Evolutionary conservation across 2,113 vertebrate genomes (phyloP), one percentile per base, ranked within the genome.

Genomic region (Erythrolamprus reginae): DNA sequence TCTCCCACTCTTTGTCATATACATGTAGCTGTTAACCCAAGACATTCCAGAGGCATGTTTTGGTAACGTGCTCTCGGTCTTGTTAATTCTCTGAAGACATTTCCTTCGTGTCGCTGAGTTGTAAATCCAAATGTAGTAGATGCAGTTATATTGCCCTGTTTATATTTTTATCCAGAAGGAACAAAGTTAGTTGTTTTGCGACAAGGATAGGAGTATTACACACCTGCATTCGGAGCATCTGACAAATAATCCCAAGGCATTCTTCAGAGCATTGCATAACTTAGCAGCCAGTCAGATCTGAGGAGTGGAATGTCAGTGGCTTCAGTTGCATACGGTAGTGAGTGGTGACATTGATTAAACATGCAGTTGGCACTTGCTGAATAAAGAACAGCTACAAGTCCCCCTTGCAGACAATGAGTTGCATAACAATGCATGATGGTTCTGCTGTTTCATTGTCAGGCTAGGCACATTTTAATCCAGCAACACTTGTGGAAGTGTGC

Each of bases 211-310:
- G 8, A 90, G 90, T 51, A 90, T 92, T 95, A 92, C 94, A 94
- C 95, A 94, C 95, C 94, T 96, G 94, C 95, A 48, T 94, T 94
- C 94, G 94, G 93, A 95, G 95, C 94, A 94, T 94, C 94, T 92
- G 93, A 94, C 86, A 95, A 95, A 95, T 93, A 95, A 94, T 95
- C 95, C 94, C 96, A 92, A 94, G 95, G 92, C 97, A 96, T 93
- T 95, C 91, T 96, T 96, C 92, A 17, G 96, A 96, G 96, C 96
- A 94, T 97, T 97, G 97, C 97, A 97, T 98, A 97, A 97, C 95
- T 97, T 94, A 97, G 94, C 95, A 94, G 90, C 91, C 92, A 95
- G 95, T 94, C 92, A 90, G 83, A 95, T 95, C 58, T 89, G 93
- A 90, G 88, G 93, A 93, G 91, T 88, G 58, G 86, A 95, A 89